Conservation (phyloP, 2,888 invertebrate species). For the Brenthis daphne region DNA sequence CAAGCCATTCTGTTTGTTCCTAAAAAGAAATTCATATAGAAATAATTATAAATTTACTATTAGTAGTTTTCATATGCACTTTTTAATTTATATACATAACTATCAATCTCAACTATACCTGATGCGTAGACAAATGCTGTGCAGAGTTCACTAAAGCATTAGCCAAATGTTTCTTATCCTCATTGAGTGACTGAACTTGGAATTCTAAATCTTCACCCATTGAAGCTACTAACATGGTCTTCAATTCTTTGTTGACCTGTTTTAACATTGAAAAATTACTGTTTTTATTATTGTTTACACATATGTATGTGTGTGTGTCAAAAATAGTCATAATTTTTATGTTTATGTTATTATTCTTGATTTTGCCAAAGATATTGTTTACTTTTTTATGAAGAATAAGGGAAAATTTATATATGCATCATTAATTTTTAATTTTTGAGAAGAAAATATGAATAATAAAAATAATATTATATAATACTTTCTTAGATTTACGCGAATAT, state of each 20-base stretch:
- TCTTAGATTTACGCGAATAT: no score
- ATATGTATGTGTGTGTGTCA: no score
- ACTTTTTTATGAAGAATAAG: no score
- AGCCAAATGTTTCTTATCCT: constrained; percentile 95
- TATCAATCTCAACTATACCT: constrained; percentile 64
- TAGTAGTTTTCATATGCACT: no score
- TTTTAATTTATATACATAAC: neutral
- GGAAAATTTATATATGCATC: no score
- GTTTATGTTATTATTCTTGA: no score
- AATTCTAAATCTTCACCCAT: constrained; percentile 96
- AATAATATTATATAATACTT: no score
- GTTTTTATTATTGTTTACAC: no score
- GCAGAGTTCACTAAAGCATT: constrained; percentile 92
- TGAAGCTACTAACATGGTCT: constrained; percentile 95
- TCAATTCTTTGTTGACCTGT: constrained; percentile 94
- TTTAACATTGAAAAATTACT: constrained; percentile 15
- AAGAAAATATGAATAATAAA: no score
- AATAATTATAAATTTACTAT: constrained; percentile 1
- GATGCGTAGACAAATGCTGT: constrained; percentile 92
- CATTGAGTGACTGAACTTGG: constrained; percentile 93
- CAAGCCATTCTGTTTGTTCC: constrained; percentile 96
- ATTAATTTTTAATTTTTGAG: no score
- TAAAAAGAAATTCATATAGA: constrained; percentile 43
- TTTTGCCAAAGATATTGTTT: no score
- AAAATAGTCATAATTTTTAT: no score